A percentile compares a stretch with the other conserved stretches of the same genome.
These are phyloP conservation scores for Listronotus bonariensis DNA, from an alignment of 1,140 invertebrate genomes.

Conservation along the genomic window DNA sequence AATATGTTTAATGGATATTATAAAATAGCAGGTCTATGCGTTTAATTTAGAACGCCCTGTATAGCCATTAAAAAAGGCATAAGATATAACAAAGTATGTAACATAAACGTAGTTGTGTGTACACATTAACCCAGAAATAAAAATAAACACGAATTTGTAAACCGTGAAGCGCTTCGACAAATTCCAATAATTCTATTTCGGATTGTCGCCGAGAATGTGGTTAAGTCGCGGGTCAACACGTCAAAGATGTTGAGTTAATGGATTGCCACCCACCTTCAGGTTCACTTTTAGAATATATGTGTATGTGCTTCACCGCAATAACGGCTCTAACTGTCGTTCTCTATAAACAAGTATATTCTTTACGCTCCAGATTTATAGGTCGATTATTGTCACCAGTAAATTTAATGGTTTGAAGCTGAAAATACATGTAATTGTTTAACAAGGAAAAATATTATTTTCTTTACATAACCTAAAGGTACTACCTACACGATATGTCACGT, in stretches of 20 bases:
- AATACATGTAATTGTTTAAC: slow-evolving; percentile 24
- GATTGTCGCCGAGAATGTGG: slow-evolving; percentile 18
- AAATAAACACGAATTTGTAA: slow-evolving; percentile 24
- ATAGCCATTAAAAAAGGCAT: too few relatives aligned
- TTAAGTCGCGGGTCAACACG: slow-evolving; percentile 18
- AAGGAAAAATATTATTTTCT: slow-evolving; percentile 28
- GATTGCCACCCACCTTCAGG: slow-evolving; percentile 36
- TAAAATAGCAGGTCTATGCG: too few relatives aligned
- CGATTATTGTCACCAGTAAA: slow-evolving; percentile 31
- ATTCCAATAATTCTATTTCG: slow-evolving; percentile 37
- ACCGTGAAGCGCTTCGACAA: slow-evolving; percentile 27
- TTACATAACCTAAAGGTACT: slow-evolving; percentile 12
- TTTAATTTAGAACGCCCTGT: too few relatives aligned
- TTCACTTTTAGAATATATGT: slow-evolving; percentile 35
- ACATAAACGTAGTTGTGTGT: slow-evolving; percentile 17
- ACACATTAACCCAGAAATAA: slow-evolving; percentile 21
- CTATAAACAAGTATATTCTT: slow-evolving; percentile 35
- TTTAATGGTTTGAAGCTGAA: slow-evolving; percentile 17
- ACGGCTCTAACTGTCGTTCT: slow-evolving; percentile 27
- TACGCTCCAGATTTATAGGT: slow-evolving; percentile 35
- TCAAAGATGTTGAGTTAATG: slow-evolving; percentile 36
- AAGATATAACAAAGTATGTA: slow-evolving; percentile 9
- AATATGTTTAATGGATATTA: too few relatives aligned
- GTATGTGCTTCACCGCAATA: slow-evolving; percentile 24
- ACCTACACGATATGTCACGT: slow-evolving; percentile 8